A percentile compares a stretch with the other conserved stretches of the same genome.
These are phyloP conservation scores for Agelaius tricolor DNA, from an alignment of 2,113 vertebrate species.

Conservation along the genomic window DNA sequence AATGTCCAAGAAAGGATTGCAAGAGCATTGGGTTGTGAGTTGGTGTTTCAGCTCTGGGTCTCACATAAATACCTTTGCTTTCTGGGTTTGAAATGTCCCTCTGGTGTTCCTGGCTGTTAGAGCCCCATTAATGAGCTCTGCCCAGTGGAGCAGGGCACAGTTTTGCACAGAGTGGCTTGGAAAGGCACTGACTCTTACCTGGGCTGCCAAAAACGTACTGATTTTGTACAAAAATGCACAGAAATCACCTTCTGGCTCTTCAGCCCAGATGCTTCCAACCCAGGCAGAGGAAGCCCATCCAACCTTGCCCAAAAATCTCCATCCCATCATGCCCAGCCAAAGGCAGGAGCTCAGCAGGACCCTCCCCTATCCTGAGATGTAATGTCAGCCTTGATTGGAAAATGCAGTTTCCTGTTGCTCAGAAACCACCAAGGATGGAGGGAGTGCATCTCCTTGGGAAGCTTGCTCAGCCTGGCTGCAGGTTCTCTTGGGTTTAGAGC, in stretches of 20 bases:
- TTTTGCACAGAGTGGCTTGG: not conserved
- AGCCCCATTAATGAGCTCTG: not conserved
- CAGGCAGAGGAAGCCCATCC: not conserved
- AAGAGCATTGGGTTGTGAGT: not conserved
- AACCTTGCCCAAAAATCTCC: not conserved
- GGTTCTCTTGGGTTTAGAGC: not conserved
- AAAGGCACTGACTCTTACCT: not conserved
- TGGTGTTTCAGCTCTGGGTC: not conserved
- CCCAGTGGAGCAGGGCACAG: not conserved
- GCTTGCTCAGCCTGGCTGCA: not conserved
- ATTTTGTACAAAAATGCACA: not conserved
- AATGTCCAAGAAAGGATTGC: not conserved
- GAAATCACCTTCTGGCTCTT: not conserved
- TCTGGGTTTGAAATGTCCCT: not conserved
- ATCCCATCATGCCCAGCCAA: fast-evolving
- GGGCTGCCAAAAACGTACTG: not conserved
- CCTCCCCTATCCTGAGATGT: not conserved
- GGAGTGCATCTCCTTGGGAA: not conserved
- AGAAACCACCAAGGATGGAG: not conserved
- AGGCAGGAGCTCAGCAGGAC: not conserved
- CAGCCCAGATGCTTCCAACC: not conserved
- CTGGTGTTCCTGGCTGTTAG: not conserved
- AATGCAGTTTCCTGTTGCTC: not conserved
- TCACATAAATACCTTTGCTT: not conserved
- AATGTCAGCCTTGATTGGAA: not conserved